Conservation (phyloP, 2,888 invertebrate species). For the Anoplius nigerrimus region DNA sequence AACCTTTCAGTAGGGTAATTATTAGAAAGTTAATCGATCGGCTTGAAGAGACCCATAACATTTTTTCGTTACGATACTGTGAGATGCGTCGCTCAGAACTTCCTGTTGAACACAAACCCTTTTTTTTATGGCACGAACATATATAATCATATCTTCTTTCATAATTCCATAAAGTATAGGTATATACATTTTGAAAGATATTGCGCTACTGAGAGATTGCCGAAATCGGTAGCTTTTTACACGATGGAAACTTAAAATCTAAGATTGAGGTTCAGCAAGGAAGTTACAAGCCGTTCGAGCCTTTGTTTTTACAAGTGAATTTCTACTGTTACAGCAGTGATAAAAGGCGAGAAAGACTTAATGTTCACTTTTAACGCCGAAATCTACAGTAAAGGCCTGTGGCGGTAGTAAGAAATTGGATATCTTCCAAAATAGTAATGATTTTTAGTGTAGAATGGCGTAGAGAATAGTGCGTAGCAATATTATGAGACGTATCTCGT, state of each 20-base stretch:
- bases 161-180: too few species aligned
- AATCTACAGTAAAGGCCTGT: too few species aligned
- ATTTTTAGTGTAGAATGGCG: slow-evolving; percentile 39
- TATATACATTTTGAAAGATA: too few species aligned
- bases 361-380: background rate
- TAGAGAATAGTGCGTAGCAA: slow-evolving; percentile 35
- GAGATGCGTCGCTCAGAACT: slow-evolving; percentile 29
- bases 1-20: slow-evolving; percentile 26
- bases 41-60: slow-evolving; percentile 52
- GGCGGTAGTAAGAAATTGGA: slow-evolving; percentile 21
- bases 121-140: slow-evolving; percentile 15
- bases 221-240: too few species aligned
- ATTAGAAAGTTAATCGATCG: slow-evolving; percentile 53
- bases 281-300: slow-evolving; percentile 29
- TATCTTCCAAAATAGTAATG: slow-evolving; percentile 54
- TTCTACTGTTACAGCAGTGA: slow-evolving; percentile 22
- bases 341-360: background rate
- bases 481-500: slow-evolving; percentile 10
- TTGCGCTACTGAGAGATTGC: too few species aligned
- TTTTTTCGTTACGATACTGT: slow-evolving; percentile 31
- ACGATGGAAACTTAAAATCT: background rate
- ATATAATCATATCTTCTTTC: too few species aligned
- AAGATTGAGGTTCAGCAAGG: slow-evolving; percentile 43
- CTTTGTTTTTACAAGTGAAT: slow-evolving; percentile 41
- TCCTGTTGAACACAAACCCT: slow-evolving; percentile 47